Evolutionary conservation across 2,888 invertebrate genomes (phyloP).

Genomic region (Pammene fasciana): DNA sequence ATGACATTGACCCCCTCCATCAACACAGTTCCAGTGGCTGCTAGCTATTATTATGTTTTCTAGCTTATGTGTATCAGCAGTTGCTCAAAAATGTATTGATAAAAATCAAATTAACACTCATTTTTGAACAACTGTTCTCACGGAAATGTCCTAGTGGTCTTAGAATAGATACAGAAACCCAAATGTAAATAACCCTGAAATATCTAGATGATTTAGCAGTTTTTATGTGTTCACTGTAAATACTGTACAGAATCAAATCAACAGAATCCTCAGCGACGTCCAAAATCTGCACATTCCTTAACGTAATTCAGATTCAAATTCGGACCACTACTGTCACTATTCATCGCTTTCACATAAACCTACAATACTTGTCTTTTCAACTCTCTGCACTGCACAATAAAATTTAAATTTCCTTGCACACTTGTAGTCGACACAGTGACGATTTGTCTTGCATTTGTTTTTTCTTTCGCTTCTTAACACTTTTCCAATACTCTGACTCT

Average conservation of each 20-base stretch:
- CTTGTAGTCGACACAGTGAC: constrained; percentile 61
- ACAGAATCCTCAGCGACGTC: constrained; percentile 48
- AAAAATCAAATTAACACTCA: constrained; percentile 45
- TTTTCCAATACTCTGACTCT: constrained; percentile 59
- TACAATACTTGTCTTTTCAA: constrained; percentile 67
- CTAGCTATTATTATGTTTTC: constrained; percentile 45
- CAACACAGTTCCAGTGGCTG: constrained; percentile 57
- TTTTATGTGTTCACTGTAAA: constrained; percentile 41
- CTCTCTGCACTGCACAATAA: constrained; percentile 80
- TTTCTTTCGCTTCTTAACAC: constrained; percentile 67
- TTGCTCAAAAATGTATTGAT: constrained; percentile 48
- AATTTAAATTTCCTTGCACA: constrained; percentile 77
- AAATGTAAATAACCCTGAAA: constrained; percentile 43
- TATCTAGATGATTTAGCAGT: constrained; percentile 43
- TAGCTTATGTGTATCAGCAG: constrained; percentile 31
- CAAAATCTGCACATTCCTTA: constrained; percentile 58
- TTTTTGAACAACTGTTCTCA: constrained; percentile 50
- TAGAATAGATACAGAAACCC: constrained; percentile 50
- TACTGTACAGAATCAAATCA: constrained; percentile 28
- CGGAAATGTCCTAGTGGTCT: constrained; percentile 49
- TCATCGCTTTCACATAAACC: constrained; percentile 64
- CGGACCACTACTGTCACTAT: constrained; percentile 61
- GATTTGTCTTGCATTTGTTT: constrained; percentile 66
- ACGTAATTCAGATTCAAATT: constrained; percentile 50
- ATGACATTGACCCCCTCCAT: constrained; percentile 68